Evolutionary conservation across 2,113 vertebrate species (phyloP).

Genomic region (Chlorocebus sabaeus): DNA sequence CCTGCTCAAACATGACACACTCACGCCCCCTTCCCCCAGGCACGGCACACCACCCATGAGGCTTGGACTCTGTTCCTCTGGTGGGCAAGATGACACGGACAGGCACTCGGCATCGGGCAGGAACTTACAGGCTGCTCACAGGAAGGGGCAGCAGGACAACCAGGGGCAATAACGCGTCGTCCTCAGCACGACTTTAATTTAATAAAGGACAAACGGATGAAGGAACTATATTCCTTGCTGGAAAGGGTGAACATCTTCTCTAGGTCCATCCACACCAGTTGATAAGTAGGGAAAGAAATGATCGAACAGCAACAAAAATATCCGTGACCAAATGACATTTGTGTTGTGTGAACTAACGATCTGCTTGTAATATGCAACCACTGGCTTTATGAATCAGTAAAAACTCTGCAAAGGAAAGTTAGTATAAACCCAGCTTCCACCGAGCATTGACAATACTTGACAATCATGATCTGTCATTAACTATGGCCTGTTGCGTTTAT

Average conservation of each 20-base stretch:
- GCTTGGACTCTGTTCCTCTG: neutral
- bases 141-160: neutral
- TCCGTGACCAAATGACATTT: neutral
- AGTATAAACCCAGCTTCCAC: neutral
- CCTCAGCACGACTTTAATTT: neutral
- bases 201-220: neutral
- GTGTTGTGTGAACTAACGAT: neutral
- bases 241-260: neutral
- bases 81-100: rapidly evolving
- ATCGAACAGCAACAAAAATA: neutral
- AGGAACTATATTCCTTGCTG: neutral
- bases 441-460: neutral
- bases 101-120: neutral
- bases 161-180: neutral
- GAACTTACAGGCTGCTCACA: neutral
- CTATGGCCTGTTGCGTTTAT: neutral
- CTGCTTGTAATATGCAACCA: neutral
- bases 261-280: neutral
- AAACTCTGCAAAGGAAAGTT: neutral
- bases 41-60: neutral
- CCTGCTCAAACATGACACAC: neutral
- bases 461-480: neutral
- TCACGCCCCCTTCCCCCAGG: neutral
- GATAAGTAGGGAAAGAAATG: neutral
- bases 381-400: neutral